These are phyloP conservation scores for Phymatocera aterrima DNA, from an alignment of 2,888 invertebrate genomes.

Conservation along the genomic window DNA sequence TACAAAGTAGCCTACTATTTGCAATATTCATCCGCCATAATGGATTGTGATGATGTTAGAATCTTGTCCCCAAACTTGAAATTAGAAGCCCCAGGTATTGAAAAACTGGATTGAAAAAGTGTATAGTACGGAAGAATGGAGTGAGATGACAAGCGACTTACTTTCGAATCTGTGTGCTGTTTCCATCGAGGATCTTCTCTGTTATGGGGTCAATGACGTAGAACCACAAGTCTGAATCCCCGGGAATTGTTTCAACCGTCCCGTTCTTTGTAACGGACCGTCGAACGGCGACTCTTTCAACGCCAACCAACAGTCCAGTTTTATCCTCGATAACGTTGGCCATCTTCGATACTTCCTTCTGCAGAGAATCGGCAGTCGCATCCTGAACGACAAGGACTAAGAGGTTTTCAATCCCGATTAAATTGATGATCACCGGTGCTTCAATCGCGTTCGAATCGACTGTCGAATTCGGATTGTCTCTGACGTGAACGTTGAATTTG, in stretches of 20 bases:
- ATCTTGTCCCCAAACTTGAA: too few species aligned
- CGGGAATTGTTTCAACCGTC: constrained; percentile 81
- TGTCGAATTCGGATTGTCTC: constrained; percentile 84
- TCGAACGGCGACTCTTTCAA: constrained; percentile 89
- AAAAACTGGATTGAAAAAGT: too few species aligned
- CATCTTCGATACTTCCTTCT: constrained; percentile 77
- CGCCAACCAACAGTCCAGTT: constrained; percentile 85
- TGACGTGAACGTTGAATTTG: constrained; percentile 79
- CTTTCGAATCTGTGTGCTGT: constrained; percentile 83
- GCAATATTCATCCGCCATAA: too few species aligned
- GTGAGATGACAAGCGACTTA: constrained; percentile 74
- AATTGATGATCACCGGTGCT: constrained; percentile 84
- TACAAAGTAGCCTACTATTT: too few species aligned
- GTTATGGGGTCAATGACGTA: constrained; percentile 89
- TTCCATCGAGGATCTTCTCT: constrained; percentile 84
- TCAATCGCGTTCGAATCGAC: constrained; percentile 80
- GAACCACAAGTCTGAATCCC: constrained; percentile 92
- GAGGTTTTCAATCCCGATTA: constrained; percentile 86
- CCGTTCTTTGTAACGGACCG: constrained; percentile 86
- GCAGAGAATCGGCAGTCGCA: constrained; percentile 83
- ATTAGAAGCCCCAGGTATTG: too few species aligned
- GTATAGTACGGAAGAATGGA: too few species aligned
- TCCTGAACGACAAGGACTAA: constrained; percentile 87
- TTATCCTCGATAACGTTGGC: constrained; percentile 82
- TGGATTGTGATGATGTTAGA: too few species aligned